Percentiles rank a stretch among this genome's conserved stretches.
phyloP scores from a whole-genome alignment of 2,888 invertebrate genomes.

The Lasioglossum villosulum region DNA sequence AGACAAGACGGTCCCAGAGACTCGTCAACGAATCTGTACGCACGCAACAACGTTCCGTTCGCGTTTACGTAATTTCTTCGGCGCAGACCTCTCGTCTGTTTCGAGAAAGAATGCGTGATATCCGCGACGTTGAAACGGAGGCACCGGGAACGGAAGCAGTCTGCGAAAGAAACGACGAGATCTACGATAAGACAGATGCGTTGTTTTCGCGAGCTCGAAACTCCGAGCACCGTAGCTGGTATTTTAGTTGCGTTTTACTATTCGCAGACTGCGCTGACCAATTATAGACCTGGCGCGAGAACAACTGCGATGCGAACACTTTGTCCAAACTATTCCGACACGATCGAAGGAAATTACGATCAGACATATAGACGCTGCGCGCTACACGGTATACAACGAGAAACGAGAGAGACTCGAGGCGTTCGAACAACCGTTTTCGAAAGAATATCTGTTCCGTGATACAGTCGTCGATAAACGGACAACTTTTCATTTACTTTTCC shows the following conservation, averaged over 20 bases:
- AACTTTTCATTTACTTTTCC: neutral
- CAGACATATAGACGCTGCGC: neutral
- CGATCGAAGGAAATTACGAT: neutral
- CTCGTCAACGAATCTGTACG: neutral
- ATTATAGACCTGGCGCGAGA: constrained; percentile 60
- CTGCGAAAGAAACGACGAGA: neutral
- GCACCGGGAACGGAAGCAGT: neutral
- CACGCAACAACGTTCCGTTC: neutral
- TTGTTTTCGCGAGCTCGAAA: constrained; percentile 20
- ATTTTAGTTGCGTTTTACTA: constrained; percentile 68
- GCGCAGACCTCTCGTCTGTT: neutral
- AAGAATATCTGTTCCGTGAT: neutral
- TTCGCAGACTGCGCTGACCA: constrained; percentile 65
- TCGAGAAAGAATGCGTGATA: neutral
- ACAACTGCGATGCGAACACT: constrained; percentile 43
- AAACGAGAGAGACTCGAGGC: neutral
- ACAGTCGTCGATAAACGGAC: neutral
- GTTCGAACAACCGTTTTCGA: neutral
- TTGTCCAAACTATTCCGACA: neutral
- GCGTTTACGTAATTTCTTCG: neutral
- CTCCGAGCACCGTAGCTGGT: constrained; percentile 31
- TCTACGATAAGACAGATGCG: neutral
- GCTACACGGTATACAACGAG: neutral
- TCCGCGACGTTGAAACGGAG: neutral
- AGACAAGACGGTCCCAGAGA: neutral